Evolutionary conservation across 2,113 vertebrate species (phyloP).

Genomic region (human): GRCh38 chr16:21804501-21805000

Average conservation of each 20-base stretch:
- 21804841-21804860: not conserved
- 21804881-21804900: not conserved
- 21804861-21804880: not conserved
- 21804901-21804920: too few species aligned
- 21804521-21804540: not conserved
- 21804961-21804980: too few species aligned
- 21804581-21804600: not conserved
- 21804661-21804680: not conserved
- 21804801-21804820: not conserved
- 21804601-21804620: not conserved
- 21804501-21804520: not conserved
- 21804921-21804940: too few species aligned
- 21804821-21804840: not conserved
- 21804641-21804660: not conserved
- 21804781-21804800: not conserved
- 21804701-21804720: not conserved
- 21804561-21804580: not conserved
- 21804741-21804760: not conserved
- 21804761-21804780: not conserved
- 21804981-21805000: too few species aligned
- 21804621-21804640: not conserved
- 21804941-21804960: too few species aligned
- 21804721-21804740: not conserved
- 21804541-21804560: not conserved
- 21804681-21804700: not conserved